Percentiles rank a stretch among this genome's conserved stretches.
Conservation (phyloP, 2,888 invertebrate species). For the Electrophaes corylata region DNA sequence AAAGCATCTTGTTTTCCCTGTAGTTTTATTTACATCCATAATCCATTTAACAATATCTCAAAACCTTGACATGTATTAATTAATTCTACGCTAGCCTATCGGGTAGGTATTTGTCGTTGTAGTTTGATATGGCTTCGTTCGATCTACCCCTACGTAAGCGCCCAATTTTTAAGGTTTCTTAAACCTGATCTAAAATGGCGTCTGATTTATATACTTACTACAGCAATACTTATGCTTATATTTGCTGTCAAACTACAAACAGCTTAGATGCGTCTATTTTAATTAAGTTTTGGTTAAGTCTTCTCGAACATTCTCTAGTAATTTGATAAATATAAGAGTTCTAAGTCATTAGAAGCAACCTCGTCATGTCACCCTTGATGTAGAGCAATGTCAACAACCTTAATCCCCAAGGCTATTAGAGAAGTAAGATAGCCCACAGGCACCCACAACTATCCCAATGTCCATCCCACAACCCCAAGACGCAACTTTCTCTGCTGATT, state of each 20-base stretch:
- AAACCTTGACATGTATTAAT: constrained; percentile 47
- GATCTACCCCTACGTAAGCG: constrained; percentile 62
- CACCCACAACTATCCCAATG: constrained; percentile 33
- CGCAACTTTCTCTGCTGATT: constrained; percentile 69
- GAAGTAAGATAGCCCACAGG: constrained; percentile 26
- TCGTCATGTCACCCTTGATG: constrained; percentile 23
- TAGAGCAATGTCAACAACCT: constrained; percentile 20
- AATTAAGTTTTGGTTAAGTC: neutral
- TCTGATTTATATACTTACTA: constrained; percentile 42
- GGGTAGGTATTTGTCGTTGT: constrained; percentile 53
- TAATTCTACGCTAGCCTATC: constrained; percentile 54
- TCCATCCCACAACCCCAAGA: constrained; percentile 44
- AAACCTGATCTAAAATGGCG: constrained; percentile 72
- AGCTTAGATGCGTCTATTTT: too few species aligned
- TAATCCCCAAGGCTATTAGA: constrained; percentile 21
- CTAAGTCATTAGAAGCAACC: constrained; percentile 18
- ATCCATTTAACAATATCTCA: constrained; percentile 21
- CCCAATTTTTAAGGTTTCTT: constrained; percentile 71
- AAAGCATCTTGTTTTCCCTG: neutral
- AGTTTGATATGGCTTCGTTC: constrained; percentile 60
- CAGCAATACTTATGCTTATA: neutral
- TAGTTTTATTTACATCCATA: constrained; percentile 11
- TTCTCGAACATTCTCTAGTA: neutral
- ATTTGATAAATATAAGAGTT: neutral
- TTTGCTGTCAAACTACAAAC: too few species aligned